phyloP scores from a whole-genome alignment of 2,888 invertebrate species.

The Aphrophora alni region DNA sequence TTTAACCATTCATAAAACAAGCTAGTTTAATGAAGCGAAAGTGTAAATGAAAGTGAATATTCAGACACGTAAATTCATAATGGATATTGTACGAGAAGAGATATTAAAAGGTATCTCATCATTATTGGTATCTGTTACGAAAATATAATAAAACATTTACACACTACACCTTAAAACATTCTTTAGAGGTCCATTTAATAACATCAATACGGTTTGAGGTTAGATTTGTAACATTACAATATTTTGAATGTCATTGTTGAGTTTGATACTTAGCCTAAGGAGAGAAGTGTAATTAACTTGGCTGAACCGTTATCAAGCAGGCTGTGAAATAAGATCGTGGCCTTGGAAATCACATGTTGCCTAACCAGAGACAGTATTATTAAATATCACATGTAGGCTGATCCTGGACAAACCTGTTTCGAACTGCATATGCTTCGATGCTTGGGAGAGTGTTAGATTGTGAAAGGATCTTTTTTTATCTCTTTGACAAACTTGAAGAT shows the following conservation, averaged over 20 bases:
- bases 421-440: not conserved
- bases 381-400: constrained; percentile 9
- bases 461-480: not conserved
- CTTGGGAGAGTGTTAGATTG: not conserved
- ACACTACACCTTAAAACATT: not conserved
- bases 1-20: no score
- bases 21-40: no score
- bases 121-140: not conserved
- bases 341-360: constrained; percentile 9
- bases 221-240: not conserved
- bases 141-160: no score
- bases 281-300: not conserved
- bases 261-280: not conserved
- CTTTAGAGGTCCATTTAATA: not conserved
- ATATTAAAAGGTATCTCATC: no score
- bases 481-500: no score
- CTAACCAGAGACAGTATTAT: not conserved
- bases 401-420: not conserved
- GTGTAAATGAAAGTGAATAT: no score
- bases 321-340: constrained; percentile 9
- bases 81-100: no score
- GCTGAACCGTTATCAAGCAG: not conserved
- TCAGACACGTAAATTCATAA: no score
- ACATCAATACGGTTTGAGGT: not conserved
- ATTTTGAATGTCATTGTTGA: not conserved